Evolutionary conservation across 2,113 vertebrate species (phyloP), one percentile per base, ranked within the genome.

Genomic region (Phalacrocorax brasilianus): DNA sequence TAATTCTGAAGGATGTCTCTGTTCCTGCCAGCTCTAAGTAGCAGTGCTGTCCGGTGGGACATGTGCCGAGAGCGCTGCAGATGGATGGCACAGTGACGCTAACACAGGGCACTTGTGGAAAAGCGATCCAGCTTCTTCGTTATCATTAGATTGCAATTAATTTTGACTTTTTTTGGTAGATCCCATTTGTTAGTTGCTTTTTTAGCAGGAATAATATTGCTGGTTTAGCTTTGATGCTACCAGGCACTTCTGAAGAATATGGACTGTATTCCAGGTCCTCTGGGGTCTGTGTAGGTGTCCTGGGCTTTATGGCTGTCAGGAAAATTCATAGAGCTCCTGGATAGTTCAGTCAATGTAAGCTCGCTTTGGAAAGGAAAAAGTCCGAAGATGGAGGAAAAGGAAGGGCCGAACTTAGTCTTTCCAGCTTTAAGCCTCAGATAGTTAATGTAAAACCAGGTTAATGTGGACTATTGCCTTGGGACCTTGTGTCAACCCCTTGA

Each of bases 31-130:
- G 45, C 50, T 53, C 30, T 28, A 9, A 66, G 78, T 16, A 73
- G 53, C 32, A 20, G 12, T 30, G 9, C 65, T 45, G 47, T 14
- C 44, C 70, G 26, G 33, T 22, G 55, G 56, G 66, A 61, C 32
- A 23, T 0, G 0, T 7, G 16, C 14, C 0, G 2, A 45, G 28
- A 82, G 14, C 19, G 42, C 40, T 78, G 59, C 24, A 47, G 56
- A 12, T 12, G 33, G 55, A 22, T n/a, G 20, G 20, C 28, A 27
- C 35, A 40, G 20, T 9, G 10, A 72, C 47, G 35, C 9, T 62
- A 42, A 24, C 22, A 45, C 47, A 55, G 53, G 33, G 11, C 45
- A 62, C 15, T 1, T 49, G n/a, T 19, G 42, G 45, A 42, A 88
- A 86, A 45, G 12, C 1, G 6, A 6, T 8, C 13, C 38, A 35